Evolutionary conservation across 2,888 invertebrate genomes (phyloP), one percentile per base, ranked within the genome.

Genomic region (Pheosia gnoma): DNA sequence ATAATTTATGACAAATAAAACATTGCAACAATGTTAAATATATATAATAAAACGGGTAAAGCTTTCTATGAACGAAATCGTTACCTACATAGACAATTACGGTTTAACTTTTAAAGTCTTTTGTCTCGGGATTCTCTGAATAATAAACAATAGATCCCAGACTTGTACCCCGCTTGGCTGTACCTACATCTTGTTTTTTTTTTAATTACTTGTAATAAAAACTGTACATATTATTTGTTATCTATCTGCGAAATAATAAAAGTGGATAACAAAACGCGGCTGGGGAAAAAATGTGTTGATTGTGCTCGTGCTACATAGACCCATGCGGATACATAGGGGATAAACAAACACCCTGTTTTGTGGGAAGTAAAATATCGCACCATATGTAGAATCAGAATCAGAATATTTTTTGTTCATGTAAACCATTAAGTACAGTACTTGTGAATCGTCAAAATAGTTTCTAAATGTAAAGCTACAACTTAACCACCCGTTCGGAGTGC

Each of bases 231-330:
- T 53, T 52, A 59, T 41, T 6, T 11, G 25, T 41, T 57, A 36
- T 55, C 51, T 60, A 36, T 55, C 51, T 60, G 55, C n/a, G 39
- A 41, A 56, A 59, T 49, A 38, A 63, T n/a, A 61, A 61, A 61
- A 57, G 38, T 36, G 38, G 11, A 39, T 38, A 56, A 43, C 55
- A 59, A 56, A 56, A 61, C 7, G 41, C 36, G 8, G 39, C 11
- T 38, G 4, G 5, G 43, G 25, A 51, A 41, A 57, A 51, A 60
- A 59, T 13, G 47, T 13, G 8, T 25, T 25, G 25, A 25, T 25
- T 25, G 25, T 25, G 25, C 25, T n/a, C n/a, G n/a, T n/a, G n/a
- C n/a, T n/a, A n/a, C n/a, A n/a, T n/a, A n/a, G n/a, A n/a, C n/a
- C n/a, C n/a, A n/a, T n/a, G n/a, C n/a, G n/a, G n/a, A n/a, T n/a